Conservation (phyloP, 2,888 invertebrate species). For the Julus scanicus region DNA sequence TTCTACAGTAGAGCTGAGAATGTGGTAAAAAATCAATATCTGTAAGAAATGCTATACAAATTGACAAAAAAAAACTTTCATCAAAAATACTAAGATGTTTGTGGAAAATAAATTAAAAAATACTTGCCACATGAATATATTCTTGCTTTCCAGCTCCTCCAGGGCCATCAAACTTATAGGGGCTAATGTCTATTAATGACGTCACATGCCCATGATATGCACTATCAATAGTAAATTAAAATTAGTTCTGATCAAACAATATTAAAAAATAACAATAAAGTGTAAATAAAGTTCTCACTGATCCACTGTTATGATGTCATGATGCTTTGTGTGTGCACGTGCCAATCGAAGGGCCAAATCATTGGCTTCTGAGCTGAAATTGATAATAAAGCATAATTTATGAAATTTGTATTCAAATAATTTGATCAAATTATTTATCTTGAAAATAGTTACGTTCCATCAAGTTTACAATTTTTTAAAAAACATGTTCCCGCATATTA, state of each 20-base stretch:
- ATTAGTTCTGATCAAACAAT: constrained; percentile 50
- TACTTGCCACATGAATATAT: constrained; percentile 87
- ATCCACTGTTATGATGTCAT: constrained; percentile 92
- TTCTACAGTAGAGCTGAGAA: not conserved
- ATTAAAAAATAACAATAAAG: constrained; percentile 46
- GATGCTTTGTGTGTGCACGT: constrained; percentile 84
- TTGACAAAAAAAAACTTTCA: not conserved
- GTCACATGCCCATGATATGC: constrained; percentile 99
- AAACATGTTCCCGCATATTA: not conserved
- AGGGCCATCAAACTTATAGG: constrained; percentile 95
- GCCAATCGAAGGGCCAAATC: constrained; percentile 95
- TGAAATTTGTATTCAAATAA: not conserved
- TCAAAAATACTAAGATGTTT: not conserved
- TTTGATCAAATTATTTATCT: not conserved
- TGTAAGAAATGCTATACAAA: not conserved
- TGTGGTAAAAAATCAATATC: not conserved
- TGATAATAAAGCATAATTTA: constrained; percentile 46
- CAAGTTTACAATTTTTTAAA: not conserved
- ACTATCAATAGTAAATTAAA: constrained; percentile 71
- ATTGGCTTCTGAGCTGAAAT: constrained; percentile 88
- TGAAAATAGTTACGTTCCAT: too few species aligned
- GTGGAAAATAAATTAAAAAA: not conserved
- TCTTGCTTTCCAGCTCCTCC: constrained; percentile 75
- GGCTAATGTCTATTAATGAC: constrained; percentile 95
- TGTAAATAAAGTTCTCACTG: constrained; percentile 79